Evolutionary conservation across 1,140 invertebrate species (phyloP), one percentile per base, ranked within the genome.

Genomic region (Listronotus oregonensis): DNA sequence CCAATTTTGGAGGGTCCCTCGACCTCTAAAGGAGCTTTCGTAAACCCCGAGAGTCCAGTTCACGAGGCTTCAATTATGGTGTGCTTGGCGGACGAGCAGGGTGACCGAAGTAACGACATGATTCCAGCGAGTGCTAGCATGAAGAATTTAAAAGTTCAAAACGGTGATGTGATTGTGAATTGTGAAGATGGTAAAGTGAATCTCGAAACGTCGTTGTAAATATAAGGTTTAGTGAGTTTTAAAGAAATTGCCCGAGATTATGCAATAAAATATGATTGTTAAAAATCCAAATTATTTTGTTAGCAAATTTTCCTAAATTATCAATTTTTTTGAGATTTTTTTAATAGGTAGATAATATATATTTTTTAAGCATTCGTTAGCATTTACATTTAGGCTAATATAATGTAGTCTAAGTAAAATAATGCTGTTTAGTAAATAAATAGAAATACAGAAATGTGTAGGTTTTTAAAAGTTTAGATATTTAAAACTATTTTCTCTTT

Each of bases 191-290:
- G 54, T 40, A 44, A 47, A 59, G 39, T 58, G 17, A 56, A 61
- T 52, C 66, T 59, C 40, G 69, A 68, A 54, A 68, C 66, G 14
- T 68, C 62, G 21, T 39, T 71, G 46, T 70, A 55, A 55, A 46
- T 10, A 14, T 34, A 50, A 10, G 6, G 18, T n/a, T 6, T 21
- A 32, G 27, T 50, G 27, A 50, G 9, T 32, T n/a, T 46, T 18
- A n/a, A 14, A 17, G 6, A 46, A 5, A 46, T 46, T 27, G 21
- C 21, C 1, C n/a, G 43, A 18, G 17, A n/a, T 46, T 46, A 46
- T 6, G 17, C 43, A 46, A 46, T 17, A 46, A 18, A 46, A 46
- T 8, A 12, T 27, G 5, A 17, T 17, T 6, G 17, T 27, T 27
- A 3, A 40, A 7, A 40, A 40, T n/a, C 39, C 10, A 14, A 40